Base-by-base conservation (phyloP, 2,797 vertebrate species). In the Novumbra hubbsi region DNA sequence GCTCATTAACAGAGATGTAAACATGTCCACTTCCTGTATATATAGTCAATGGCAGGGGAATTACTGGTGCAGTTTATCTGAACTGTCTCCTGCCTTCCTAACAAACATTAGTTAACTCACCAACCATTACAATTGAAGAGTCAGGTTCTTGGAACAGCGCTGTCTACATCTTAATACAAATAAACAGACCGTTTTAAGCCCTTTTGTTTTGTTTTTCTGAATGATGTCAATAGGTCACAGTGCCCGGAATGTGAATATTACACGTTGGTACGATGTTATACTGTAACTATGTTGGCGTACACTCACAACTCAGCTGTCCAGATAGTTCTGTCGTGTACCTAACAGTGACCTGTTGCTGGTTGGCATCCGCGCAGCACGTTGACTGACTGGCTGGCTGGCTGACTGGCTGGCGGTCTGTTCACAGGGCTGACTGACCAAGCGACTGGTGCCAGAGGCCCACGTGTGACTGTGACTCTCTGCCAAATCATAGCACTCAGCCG, bases 61-160 rank as follows among this genome's bases (percentile, higher is more conserved):
- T 78, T 70, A n/a, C 72, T 64, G 78, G 79, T 70, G 71, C 67
- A 78, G 82, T 88, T 88, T 88, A 88, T 81, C 81, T 74, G 15
- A 84, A 86, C 79, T 86, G 87, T 86, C 87, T 88, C 86, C 86
- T 86, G 78, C 86, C 79, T 77, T 75, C 83, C 38, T 1, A 41
- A 24, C 28, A 82, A 7, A 8, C 85, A 87, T 89, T 85, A 38
- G 81, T 89, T 82, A 86, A 76, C 72, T 81, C 85, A 68, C 73
- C 83, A 73, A 89, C 76, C 87, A 81, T 86, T 82, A 76, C 75
- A 4, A 70, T 80, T 60, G 55, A 60, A 27, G 55, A 27, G 15
- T 67, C 19, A 72, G 65, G 16, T 80, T 77, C 50, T 27, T 17
- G 27, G 34, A 65, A 60, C 50, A 48, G 34, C 49, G 14, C 68